Evolutionary conservation across 1,140 invertebrate genomes (phyloP).

Genomic region (Druon quercuslanigerum): DNA sequence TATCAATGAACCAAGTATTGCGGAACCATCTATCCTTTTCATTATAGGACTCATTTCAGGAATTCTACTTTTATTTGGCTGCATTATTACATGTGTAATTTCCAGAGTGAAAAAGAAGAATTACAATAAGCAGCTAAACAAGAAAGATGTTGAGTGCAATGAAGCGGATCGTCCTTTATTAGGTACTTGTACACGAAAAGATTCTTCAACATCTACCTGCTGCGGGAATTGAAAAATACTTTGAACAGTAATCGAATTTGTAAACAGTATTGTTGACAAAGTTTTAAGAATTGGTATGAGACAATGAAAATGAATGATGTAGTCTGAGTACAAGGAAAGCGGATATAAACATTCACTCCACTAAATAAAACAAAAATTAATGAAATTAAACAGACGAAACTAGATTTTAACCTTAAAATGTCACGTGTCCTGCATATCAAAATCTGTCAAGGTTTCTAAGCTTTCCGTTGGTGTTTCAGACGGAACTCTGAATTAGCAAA

Average conservation of each 20-base stretch:
- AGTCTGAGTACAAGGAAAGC: no score
- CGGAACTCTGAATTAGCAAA: constrained; percentile 6
- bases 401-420: no score
- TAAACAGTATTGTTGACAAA: not conserved
- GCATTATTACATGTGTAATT: constrained; percentile 56
- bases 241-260: constrained; percentile 34
- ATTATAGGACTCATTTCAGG: constrained; percentile 41
- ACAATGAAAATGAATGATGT: not conserved
- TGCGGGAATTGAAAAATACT: constrained; percentile 36
- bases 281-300: not conserved
- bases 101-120: constrained; percentile 57
- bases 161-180: constrained; percentile 61
- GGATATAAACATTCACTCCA: no score
- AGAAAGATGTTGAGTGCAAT: constrained; percentile 59
- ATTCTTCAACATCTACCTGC: constrained; percentile 4
- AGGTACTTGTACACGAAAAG: constrained; percentile 53
- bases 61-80: constrained; percentile 62
- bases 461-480: constrained; percentile 7
- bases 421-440: not conserved
- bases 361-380: no score
- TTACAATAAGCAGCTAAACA: constrained; percentile 50
- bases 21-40: constrained; percentile 44
- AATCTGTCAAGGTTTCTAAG: constrained; percentile 24
- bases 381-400: no score
- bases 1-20: constrained; percentile 34